These are phyloP conservation scores for Neomonachus schauinslandi DNA, from an alignment of 2,113 vertebrate species.

Conservation along the genomic window DNA sequence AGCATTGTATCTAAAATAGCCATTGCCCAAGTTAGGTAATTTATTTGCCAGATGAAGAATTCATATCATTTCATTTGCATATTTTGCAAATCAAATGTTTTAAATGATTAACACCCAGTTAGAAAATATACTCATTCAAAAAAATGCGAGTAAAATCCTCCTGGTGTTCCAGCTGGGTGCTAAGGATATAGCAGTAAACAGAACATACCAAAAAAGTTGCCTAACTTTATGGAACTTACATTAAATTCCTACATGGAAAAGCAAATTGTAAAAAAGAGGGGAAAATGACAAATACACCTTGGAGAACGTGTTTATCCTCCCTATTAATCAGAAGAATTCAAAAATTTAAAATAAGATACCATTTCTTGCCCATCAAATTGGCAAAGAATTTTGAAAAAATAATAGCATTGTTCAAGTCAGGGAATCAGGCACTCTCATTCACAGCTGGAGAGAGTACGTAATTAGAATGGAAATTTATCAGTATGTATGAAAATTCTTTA, in stretches of 20 bases:
- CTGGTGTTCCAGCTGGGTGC: not conserved
- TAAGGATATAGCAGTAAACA: not conserved
- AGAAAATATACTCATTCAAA: not conserved
- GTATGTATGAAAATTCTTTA: not conserved
- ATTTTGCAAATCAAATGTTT: constrained; percentile 1
- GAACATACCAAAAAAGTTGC: not conserved
- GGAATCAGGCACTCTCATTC: too few relatives aligned
- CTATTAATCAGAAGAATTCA: not conserved
- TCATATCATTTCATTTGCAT: not conserved
- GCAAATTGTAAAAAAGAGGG: not conserved
- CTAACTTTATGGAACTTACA: not conserved
- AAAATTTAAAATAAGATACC: not conserved
- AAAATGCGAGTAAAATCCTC: not conserved
- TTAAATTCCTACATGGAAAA: not conserved
- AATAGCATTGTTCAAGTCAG: not conserved
- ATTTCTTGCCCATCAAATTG: constrained; percentile 6
- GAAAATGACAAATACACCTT: not conserved
- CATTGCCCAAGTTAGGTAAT: not conserved
- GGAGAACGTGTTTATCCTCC: not conserved
- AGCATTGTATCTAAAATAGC: not conserved
- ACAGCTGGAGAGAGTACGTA: not conserved
- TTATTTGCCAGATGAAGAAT: not conserved
- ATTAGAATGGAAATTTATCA: not conserved
- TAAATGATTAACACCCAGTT: not conserved
- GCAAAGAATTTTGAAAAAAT: constrained; percentile 5